Conservation (phyloP, 2,888 invertebrate genomes). For the Drosophila colorata region DNA sequence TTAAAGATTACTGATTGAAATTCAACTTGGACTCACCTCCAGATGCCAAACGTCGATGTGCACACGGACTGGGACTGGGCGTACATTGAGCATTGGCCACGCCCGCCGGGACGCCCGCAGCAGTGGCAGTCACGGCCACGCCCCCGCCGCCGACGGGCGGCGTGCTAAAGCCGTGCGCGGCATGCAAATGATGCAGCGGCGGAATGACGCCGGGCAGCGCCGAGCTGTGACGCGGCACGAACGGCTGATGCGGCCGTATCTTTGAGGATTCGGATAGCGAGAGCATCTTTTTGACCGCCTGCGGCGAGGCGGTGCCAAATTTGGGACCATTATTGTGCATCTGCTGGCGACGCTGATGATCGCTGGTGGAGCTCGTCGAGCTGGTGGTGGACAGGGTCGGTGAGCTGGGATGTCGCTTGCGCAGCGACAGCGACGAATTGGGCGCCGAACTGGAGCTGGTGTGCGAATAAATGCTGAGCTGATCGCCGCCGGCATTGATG, state of each 20-base stretch:
- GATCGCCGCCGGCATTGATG: constrained; percentile 77
- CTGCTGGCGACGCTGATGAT: constrained; percentile 78
- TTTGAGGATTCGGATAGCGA: constrained; percentile 95
- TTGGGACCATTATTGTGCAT: constrained; percentile 86
- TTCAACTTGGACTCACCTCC: constrained; percentile 78
- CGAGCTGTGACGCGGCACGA: constrained; percentile 87
- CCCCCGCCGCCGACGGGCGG: constrained; percentile 45
- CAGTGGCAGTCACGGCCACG: constrained; percentile 30
- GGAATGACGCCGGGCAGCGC: constrained; percentile 84
- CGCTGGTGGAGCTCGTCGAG: constrained; percentile 92
- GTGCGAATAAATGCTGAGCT: constrained; percentile 86
- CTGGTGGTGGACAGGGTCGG: constrained; percentile 97
- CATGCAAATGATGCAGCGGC: constrained; percentile 86
- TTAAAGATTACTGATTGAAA: background rate
- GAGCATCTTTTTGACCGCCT: constrained; percentile 97
- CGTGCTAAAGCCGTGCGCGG: constrained; percentile 64
- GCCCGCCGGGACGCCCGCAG: constrained; percentile 31
- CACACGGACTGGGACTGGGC: constrained; percentile 86
- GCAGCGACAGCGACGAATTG: constrained; percentile 85
- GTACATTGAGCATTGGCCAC: constrained; percentile 66
- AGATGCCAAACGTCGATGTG: constrained; percentile 88
- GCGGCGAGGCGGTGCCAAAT: constrained; percentile 95
- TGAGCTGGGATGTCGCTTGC: constrained; percentile 95
- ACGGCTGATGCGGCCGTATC: constrained; percentile 94
- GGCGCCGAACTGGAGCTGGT: constrained; percentile 86